Percentiles rank a stretch among this genome's conserved stretches.
phyloP scores from a whole-genome alignment of 2,797 vertebrate genomes.

The Podargus strigoides region DNA sequence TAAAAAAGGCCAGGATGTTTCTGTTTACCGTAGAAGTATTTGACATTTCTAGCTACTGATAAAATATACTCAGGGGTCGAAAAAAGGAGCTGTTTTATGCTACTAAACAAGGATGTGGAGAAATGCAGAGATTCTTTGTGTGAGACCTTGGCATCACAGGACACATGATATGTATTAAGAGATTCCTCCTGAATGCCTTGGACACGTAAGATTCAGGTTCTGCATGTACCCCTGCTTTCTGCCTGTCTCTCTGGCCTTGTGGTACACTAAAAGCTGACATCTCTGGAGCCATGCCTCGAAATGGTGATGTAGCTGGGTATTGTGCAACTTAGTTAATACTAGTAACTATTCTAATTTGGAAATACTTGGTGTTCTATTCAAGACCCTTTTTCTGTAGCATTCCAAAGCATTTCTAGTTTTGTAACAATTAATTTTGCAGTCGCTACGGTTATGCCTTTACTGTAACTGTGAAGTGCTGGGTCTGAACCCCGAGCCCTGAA shows the following conservation, averaged over 20 bases:
- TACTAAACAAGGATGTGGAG: not conserved
- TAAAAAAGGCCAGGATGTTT: conserved; percentile 46
- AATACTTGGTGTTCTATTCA: not conserved
- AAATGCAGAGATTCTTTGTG: not conserved
- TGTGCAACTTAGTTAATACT: not conserved
- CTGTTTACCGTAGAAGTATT: conserved; percentile 53
- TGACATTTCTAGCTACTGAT: conserved; percentile 64
- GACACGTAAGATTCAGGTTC: not conserved
- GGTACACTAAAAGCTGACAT: not conserved
- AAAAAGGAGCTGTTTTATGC: not conserved
- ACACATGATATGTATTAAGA: not conserved
- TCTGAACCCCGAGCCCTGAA: too few relatives aligned
- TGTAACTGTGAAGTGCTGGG: not conserved
- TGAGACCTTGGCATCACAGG: not conserved
- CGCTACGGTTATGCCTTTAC: not conserved
- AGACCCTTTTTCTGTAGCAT: not conserved
- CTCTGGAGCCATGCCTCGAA: not conserved
- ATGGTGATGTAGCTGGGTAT: not conserved
- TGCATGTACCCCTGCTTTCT: not conserved
- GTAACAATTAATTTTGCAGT: not conserved
- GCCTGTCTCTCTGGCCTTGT: not conserved
- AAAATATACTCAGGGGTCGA: conserved; percentile 45
- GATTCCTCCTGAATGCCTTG: not conserved
- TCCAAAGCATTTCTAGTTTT: not conserved
- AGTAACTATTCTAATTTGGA: not conserved